Percentiles rank a stretch among this genome's conserved stretches.
These are phyloP conservation scores for Phodopus roborovskii DNA, from an alignment of 2,113 vertebrate species.

Conservation along the genomic window DNA sequence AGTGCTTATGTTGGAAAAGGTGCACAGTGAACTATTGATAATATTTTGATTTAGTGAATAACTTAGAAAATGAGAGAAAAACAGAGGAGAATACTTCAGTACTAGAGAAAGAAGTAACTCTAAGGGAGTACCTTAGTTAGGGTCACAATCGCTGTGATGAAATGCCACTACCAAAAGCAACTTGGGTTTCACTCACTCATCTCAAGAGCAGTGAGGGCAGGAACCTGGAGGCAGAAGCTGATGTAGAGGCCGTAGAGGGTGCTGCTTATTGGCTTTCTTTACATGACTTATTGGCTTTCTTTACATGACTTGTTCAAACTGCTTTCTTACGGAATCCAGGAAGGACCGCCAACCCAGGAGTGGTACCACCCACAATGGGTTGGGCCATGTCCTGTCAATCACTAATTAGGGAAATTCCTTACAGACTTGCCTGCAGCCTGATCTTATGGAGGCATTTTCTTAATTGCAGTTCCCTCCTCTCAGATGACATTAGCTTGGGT, in stretches of 20 bases:
- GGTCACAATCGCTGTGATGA: neutral
- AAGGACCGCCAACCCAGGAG: neutral
- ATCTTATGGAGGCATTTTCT: neutral
- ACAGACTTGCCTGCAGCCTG: neutral
- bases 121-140: neutral
- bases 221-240: neutral
- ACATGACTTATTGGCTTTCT: neutral
- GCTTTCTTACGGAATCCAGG: neutral
- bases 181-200: neutral
- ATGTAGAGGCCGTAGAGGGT: neutral
- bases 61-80: neutral
- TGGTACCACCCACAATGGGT: neutral
- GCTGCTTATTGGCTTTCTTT: neutral
- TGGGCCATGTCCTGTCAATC: neutral
- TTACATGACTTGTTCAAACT: neutral
- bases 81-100: neutral
- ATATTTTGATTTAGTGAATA: neutral
- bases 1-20: neutral
- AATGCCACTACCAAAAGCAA: neutral
- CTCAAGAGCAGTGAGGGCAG: neutral
- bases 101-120: neutral
- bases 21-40: neutral
- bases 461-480: neutral
- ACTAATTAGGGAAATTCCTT: neutral
- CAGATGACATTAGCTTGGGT: neutral